phyloP scores from a whole-genome alignment of 2,888 invertebrate species.

The Acleris sparsana region DNA sequence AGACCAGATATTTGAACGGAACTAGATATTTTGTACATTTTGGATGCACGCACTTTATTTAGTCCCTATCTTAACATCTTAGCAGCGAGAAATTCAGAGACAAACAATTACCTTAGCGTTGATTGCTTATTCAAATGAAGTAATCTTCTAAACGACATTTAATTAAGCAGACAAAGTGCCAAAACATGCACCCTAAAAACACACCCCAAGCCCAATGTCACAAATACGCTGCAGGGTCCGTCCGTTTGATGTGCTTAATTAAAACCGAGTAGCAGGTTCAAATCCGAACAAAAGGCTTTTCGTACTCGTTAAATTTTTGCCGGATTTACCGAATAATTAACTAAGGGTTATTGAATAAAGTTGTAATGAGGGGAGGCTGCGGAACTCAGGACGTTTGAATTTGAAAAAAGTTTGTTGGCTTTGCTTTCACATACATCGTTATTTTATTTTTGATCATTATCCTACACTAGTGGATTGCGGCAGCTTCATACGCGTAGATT shows the following conservation, averaged over 20 bases:
- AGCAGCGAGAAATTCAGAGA: neutral
- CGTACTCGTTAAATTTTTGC: conserved; percentile 16
- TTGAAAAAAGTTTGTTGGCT: neutral
- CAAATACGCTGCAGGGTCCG: conserved; percentile 7
- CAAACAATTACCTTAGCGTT: neutral
- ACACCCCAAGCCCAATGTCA: conserved; percentile 5
- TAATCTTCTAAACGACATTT: conserved; percentile 2
- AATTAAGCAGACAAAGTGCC: conserved; percentile 11
- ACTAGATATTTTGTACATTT: too few relatives aligned
- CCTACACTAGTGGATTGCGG: too few relatives aligned
- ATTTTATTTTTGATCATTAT: too few relatives aligned
- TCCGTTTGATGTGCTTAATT: conserved; percentile 20
- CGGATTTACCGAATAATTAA: conserved; percentile 15
- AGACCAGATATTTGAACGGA: too few relatives aligned
- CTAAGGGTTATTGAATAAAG: conserved; percentile 16
- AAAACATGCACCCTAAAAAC: conserved; percentile 10
- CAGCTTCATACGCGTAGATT: too few relatives aligned
- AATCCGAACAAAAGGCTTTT: conserved; percentile 7
- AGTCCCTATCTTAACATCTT: too few relatives aligned
- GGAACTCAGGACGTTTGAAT: conserved; percentile 3
- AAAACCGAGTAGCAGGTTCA: conserved; percentile 14
- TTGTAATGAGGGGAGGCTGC: conserved; percentile 14
- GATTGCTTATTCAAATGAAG: conserved; percentile 3
- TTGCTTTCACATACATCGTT: too few relatives aligned
- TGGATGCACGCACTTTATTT: too few relatives aligned